These are phyloP conservation scores for Nudaria mundana DNA, from an alignment of 2,888 invertebrate species.

Conservation along the genomic window DNA sequence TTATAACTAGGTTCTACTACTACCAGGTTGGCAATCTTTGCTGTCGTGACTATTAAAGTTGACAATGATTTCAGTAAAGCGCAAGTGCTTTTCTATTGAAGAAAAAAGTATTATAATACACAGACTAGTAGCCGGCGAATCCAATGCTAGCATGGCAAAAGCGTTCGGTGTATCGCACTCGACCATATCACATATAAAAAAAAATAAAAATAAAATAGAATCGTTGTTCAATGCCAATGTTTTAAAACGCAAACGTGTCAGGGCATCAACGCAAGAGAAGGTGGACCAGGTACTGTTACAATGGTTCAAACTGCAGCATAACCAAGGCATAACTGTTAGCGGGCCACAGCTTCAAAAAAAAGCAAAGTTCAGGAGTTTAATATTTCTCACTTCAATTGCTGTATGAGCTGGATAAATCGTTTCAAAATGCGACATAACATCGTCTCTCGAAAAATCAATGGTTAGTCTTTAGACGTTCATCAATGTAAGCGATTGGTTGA, in stretches of 20 bases:
- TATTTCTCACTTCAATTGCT: not conserved
- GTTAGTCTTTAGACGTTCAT: slow-evolving; percentile 26
- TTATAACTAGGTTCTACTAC: no score
- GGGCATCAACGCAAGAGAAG: slow-evolving; percentile 27
- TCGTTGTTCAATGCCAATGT: slow-evolving; percentile 25
- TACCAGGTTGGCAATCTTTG: no score
- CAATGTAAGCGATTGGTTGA: no score
- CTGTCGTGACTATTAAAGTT: no score
- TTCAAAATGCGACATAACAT: slow-evolving; percentile 33
- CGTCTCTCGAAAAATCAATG: slow-evolving; percentile 21
- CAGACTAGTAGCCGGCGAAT: slow-evolving; percentile 23
- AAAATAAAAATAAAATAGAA: slow-evolving; percentile 32
- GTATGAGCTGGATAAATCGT: slow-evolving; percentile 28
- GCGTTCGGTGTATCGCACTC: slow-evolving; percentile 22
- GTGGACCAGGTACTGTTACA: slow-evolving; percentile 29
- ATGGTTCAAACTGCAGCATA: slow-evolving; percentile 32
- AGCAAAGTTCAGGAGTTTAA: not conserved
- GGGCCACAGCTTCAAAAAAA: slow-evolving; percentile 7
- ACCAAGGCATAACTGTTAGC: slow-evolving; percentile 21
- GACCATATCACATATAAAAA: slow-evolving; percentile 32
- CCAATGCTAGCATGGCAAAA: slow-evolving; percentile 22
- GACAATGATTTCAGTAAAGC: slow-evolving; percentile 7
- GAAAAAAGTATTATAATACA: slow-evolving; percentile 25
- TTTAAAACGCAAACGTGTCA: slow-evolving; percentile 33
- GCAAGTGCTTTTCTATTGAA: slow-evolving; percentile 22